Percentiles rank a stretch among this genome's conserved stretches.
These are phyloP conservation scores for Scrobipalpa atriplicella DNA, from an alignment of 2,888 invertebrate species.

Conservation along the genomic window DNA sequence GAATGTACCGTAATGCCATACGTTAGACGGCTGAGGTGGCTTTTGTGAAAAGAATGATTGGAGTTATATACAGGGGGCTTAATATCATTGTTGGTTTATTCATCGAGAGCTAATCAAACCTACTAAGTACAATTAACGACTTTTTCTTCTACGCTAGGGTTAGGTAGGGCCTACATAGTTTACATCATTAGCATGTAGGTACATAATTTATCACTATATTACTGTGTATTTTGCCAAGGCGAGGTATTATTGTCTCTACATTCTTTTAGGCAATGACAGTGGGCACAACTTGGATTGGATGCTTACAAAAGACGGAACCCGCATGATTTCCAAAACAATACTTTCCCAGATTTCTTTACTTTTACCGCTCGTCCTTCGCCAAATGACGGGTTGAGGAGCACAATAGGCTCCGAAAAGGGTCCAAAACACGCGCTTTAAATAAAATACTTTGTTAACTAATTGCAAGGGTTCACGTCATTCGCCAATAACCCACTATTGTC, in stretches of 20 bases:
- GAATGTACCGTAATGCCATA: conserved; percentile 2
- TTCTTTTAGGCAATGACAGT: too few species aligned
- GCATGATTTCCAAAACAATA: conserved; percentile 23
- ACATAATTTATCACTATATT: too few species aligned
- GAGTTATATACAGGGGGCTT: background rate
- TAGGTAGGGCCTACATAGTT: too few species aligned
- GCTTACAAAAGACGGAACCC: conserved; percentile 18
- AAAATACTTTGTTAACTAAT: conserved; percentile 43
- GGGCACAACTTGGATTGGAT: background rate
- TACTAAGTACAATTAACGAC: too few species aligned
- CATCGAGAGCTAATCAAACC: too few species aligned
- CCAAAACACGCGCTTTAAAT: conserved; percentile 51
- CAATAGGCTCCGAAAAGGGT: conserved; percentile 42
- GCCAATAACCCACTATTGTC: conserved; percentile 66
- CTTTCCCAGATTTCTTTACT: conserved; percentile 27
- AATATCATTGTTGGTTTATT: too few species aligned
- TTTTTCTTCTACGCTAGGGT: too few species aligned
- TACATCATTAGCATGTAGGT: too few species aligned
- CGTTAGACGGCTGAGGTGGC: background rate
- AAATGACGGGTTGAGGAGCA: conserved; percentile 66
- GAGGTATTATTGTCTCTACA: too few species aligned
- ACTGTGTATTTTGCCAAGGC: too few species aligned
- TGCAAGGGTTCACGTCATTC: conserved; percentile 76
- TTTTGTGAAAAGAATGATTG: background rate
- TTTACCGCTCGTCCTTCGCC: conserved; percentile 50